These are phyloP conservation scores for Hylyphantes graminicola DNA, from an alignment of 1,140 invertebrate species.

Conservation along the genomic window DNA sequence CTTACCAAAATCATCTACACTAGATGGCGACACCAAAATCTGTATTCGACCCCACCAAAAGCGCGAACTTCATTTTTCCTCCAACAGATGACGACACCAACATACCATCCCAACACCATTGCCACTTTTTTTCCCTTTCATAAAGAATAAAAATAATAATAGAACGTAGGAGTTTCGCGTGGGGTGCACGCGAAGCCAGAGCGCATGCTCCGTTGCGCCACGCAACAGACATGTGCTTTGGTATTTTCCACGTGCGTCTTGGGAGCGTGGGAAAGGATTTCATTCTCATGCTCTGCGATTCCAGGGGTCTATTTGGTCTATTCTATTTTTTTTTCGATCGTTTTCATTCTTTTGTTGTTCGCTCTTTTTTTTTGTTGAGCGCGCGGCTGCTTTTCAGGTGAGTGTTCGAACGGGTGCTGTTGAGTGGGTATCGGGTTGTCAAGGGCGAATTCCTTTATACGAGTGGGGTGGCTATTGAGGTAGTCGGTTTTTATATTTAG, in stretches of 20 bases:
- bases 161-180: slow-evolving; percentile 45
- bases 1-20: too few relatives aligned
- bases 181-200: slow-evolving; percentile 43
- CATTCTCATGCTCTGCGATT: slow-evolving; percentile 34
- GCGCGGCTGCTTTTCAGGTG: slow-evolving; percentile 16
- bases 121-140: too few relatives aligned
- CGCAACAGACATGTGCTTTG: slow-evolving; percentile 4
- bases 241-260: slow-evolving; percentile 3
- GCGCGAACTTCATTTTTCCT: too few relatives aligned
- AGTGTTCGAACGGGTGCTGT: background rate
- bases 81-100: slow-evolving; percentile 16
- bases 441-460: slow-evolving; percentile 20
- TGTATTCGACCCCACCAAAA: too few relatives aligned
- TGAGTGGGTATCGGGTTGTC: slow-evolving; percentile 16
- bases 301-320: background rate
- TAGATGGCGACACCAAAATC: too few relatives aligned
- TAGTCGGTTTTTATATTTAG: too few relatives aligned
- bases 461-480: background rate
- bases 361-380: slow-evolving; percentile 1
- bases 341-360: slow-evolving; percentile 27
- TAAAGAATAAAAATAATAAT: too few relatives aligned
- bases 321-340: slow-evolving; percentile 8
- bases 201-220: slow-evolving; percentile 25
- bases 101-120: background rate
- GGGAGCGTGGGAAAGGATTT: slow-evolving; percentile 34